Base-by-base conservation (phyloP, 2,888 invertebrate genomes). In the Ctena decussata region DNA sequence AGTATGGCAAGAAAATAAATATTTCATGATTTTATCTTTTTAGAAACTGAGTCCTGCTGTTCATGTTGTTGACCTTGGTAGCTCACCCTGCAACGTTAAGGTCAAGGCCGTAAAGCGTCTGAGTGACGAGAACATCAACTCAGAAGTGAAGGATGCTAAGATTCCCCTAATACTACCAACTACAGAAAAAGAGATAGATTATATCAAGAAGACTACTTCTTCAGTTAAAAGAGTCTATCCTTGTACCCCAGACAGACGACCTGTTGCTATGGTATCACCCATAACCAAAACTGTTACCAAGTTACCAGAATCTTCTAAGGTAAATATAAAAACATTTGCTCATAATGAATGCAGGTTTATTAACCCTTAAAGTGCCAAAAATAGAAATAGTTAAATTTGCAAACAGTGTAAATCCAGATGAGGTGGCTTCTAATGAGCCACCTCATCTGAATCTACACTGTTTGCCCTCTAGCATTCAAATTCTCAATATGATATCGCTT, bases 201-300 rank as follows among this genome's bases (percentile, higher is more conserved):
- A 90, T 86, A 77, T 91, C 30, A 75, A 82, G 35, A 87, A 85
- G 8, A 71, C 71, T 21, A 30, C 74, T 6, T 89, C 85, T 6
- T 85, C 87, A 0, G 85, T 87, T 65, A 90, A 90, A 30, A 82
- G 85, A 15, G 84, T 90, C 3, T 90, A 86, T 41, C 87, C 89
- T 11, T 76, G 76, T 37, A 90, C 92, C 11, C 91, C 91, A 21
- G 77, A 80, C 30, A 77, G 78, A 11, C 85, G 91, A 76, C 91
- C 92, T 11, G 81, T 92, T n/a, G 91, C 92, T 53, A 87, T 92
- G 89, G 92, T 92, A 49, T 92, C 92, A n/a, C 92, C 92, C 1
- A 91, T 91, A 46, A 89, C 92, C 57, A 88, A 91, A 73, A 85
- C 91, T 12, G 76, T 91, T 18, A 87, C 76, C 60, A 89, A 87